A percentile compares a stretch with the other conserved stretches of the same genome.
Conservation (phyloP, 2,797 vertebrate species). For the Mormyrops attenuatus region DNA sequence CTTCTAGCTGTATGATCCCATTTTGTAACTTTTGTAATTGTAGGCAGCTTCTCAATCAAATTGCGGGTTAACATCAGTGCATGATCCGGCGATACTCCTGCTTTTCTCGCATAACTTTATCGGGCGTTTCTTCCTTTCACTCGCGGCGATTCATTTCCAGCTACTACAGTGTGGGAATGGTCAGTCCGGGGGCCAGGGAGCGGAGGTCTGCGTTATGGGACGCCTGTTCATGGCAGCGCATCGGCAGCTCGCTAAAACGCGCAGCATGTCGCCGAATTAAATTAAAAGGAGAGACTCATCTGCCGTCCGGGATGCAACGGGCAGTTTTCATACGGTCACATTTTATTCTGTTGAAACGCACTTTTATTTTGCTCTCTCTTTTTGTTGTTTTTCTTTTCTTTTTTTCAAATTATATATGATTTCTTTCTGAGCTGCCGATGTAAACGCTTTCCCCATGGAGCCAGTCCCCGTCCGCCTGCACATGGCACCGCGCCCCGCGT, state of each 20-base stretch:
- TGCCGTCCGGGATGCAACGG: not conserved
- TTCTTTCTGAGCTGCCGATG: not conserved
- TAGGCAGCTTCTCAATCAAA: too few relatives aligned
- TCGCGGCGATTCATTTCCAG: not conserved
- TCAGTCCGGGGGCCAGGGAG: not conserved
- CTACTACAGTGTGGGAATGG: not conserved
- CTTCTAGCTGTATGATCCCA: too few relatives aligned
- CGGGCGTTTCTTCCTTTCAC: not conserved
- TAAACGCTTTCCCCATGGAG: not conserved
- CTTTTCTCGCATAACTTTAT: not conserved
- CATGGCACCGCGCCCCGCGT: not conserved
- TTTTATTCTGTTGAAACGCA: not conserved
- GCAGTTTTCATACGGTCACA: not conserved
- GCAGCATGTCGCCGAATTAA: not conserved
- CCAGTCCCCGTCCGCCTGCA: not conserved
- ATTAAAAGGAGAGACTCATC: not conserved
- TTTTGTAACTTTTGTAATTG: too few relatives aligned
- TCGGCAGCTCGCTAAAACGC: not conserved
- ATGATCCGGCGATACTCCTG: too few relatives aligned
- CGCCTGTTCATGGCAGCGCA: not conserved
- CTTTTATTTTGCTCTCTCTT: not conserved
- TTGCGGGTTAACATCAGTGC: too few relatives aligned
- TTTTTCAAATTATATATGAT: not conserved
- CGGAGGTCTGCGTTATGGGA: not conserved
- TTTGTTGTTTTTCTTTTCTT: not conserved